A percentile compares a stretch with the other conserved stretches of the same genome.
Evolutionary conservation across 1,140 invertebrate genomes (phyloP).

Genomic region (Saccostrea cuccullata): DNA sequence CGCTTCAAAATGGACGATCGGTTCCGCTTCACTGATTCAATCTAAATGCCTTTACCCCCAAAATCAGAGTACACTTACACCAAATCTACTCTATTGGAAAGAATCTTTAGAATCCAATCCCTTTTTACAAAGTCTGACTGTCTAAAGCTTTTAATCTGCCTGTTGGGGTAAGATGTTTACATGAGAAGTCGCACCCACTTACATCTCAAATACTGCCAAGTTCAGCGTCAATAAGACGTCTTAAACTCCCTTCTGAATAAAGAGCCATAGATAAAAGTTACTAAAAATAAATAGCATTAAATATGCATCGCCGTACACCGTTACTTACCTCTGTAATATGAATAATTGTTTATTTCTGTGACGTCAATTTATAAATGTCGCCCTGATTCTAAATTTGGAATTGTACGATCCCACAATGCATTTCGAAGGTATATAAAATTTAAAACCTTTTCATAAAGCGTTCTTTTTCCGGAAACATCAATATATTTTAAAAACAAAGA

Average conservation of each 20-base stretch:
- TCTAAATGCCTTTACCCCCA: not conserved
- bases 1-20: conserved; percentile 3
- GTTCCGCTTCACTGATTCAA: conserved; percentile 1
- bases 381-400: conserved; percentile 37
- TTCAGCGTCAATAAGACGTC: not conserved
- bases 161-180: too few relatives aligned
- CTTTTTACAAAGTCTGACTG: too few relatives aligned
- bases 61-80: not conserved
- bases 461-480: too few relatives aligned
- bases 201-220: not conserved
- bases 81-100: too few relatives aligned
- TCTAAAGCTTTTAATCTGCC: too few relatives aligned
- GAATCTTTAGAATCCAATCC: too few relatives aligned
- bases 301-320: conserved; percentile 29
- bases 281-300: conserved; percentile 42
- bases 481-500: too few relatives aligned
- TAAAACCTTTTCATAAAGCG: not conserved
- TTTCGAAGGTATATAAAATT: not conserved
- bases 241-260: conserved; percentile 19
- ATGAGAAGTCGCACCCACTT: not conserved
- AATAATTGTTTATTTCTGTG: conserved; percentile 36
- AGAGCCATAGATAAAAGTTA: not conserved
- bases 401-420: not conserved
- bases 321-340: not conserved
- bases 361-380: conserved; percentile 13